Base-by-base conservation (phyloP, 1,140 invertebrate species). In the Hesperophylax magnus region DNA sequence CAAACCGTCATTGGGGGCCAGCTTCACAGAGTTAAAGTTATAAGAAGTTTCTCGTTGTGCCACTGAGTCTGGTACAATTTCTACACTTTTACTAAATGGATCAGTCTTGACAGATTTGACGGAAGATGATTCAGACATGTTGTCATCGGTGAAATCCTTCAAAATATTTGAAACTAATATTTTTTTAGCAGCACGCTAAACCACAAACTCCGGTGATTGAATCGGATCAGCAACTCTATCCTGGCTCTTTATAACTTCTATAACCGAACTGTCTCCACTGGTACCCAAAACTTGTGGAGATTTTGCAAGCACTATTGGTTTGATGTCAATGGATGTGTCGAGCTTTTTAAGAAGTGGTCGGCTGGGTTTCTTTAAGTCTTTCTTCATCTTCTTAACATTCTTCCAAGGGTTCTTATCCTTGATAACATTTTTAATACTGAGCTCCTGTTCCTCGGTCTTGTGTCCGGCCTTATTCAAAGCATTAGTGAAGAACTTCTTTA, bases 311-410 rank as follows among this genome's bases (percentile, higher is more conserved):
- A 47, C 39, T 47, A 47, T 14, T 1, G 39, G 39, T 47, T 47
- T 47, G 39, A 14, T 54, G 6, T 78, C 34, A 6, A 60, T 39
- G 17, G 58, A 65, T 14, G 65, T 78, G 24, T 78, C 24, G 6
- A 78, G 34, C 27, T 78, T 78, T 22, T 72, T 72, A 4, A 72
- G 27, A 52, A 18, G 11, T 60, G 74, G 74, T 20, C 60, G 18
- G 11, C 18, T 14, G 2, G 60, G 31, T 67, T 78, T 78, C 39
- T 78, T 78, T 24, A 78, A 65, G 4, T 20, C 58, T 53, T 52
- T 63, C 47, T 78, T 78, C 76, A 78, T 78, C 22, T 65, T 78
- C 24, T 47, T 78, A 15, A 78, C 76, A 78, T 54, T 78, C 31
- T 78, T 67, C 76, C 76, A 78, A 8, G 60, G 20, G 8, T 78